phyloP scores from a whole-genome alignment of 2,113 vertebrate species.

The Clarias gariepinus region DNA sequence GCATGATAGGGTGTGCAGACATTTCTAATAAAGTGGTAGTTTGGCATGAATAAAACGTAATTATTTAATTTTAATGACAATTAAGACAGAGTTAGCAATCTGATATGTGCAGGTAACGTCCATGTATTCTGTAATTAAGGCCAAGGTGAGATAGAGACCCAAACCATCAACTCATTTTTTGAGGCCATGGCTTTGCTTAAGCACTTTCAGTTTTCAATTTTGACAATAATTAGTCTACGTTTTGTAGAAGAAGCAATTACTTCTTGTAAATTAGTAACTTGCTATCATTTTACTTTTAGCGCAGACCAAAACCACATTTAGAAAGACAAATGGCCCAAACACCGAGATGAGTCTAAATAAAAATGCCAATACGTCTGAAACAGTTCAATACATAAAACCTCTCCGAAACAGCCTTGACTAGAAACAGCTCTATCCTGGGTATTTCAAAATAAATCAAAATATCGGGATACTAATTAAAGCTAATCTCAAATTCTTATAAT shows the following conservation, averaged over 20 bases:
- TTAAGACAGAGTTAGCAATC: neutral
- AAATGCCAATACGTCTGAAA: neutral
- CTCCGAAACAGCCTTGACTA: neutral
- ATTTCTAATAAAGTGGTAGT: neutral
- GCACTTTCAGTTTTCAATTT: neutral
- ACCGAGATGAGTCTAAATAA: neutral
- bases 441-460: neutral
- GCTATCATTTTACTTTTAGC: neutral
- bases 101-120: neutral
- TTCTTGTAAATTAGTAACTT: neutral
- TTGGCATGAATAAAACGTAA: neutral
- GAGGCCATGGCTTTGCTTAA: neutral
- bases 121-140: neutral
- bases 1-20: neutral
- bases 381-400: neutral
- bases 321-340: neutral
- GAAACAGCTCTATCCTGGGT: neutral
- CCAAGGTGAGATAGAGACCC: neutral
- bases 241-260: neutral
- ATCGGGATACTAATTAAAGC: neutral
- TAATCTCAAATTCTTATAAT: neutral
- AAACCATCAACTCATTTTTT: neutral
- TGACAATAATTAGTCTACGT: neutral
- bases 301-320: neutral
- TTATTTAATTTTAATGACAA: neutral